phyloP scores from a whole-genome alignment of 1,140 invertebrate species.

The Drosophila pectinifera region DNA sequence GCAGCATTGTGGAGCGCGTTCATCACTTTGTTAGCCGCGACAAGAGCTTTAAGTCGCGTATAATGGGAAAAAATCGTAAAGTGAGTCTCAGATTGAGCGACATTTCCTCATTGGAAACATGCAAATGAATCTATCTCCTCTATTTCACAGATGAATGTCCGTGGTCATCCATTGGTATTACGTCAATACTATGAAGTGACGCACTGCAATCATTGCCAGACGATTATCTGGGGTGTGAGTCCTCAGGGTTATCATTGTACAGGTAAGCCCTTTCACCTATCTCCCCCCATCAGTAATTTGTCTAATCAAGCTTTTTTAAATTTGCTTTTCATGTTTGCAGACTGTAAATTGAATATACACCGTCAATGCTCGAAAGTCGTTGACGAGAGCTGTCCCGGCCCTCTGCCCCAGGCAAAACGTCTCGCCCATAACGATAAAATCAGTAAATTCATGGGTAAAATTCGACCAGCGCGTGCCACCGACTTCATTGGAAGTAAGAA shows the following conservation, averaged over 20 bases:
- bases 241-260: conserved; percentile 97
- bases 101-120: not conserved
- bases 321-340: conserved; percentile 85
- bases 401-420: conserved; percentile 88
- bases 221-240: conserved; percentile 96
- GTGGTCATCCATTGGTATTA: conserved; percentile 95
- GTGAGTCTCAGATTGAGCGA: conserved; percentile 40
- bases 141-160: conserved; percentile 88
- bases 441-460: conserved; percentile 91
- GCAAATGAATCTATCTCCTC: conserved; percentile 4
- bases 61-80: conserved; percentile 90
- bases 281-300: too few relatives aligned
- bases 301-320: not conserved
- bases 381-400: conserved; percentile 94
- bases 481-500: conserved; percentile 86
- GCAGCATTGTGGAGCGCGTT: conserved; percentile 86
- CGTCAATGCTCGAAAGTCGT: conserved; percentile 92
- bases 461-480: conserved; percentile 86
- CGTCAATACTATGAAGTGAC: conserved; percentile 95
- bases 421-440: conserved; percentile 88
- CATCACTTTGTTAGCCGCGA: conserved; percentile 93
- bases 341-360: conserved; percentile 95
- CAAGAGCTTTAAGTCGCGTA: conserved; percentile 90
- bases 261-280: conserved; percentile 66
- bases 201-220: conserved; percentile 96